Percentiles rank a stretch among this genome's conserved stretches.
phyloP scores from a whole-genome alignment of 92 coral and sea anemone species.

The Virgularia gustaviana region DNA sequence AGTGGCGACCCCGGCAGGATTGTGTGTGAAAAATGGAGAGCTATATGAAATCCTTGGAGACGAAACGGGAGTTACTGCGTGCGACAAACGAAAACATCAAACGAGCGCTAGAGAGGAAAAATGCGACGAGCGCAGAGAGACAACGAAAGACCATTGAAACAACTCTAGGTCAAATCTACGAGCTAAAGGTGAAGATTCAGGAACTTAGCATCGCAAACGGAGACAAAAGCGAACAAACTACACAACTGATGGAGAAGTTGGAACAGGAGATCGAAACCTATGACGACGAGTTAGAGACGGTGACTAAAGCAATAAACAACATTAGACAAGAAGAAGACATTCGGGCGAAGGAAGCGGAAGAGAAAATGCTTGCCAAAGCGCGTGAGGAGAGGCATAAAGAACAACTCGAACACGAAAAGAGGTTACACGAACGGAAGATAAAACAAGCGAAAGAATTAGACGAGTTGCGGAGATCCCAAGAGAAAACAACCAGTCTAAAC shows the following conservation, averaged over 20 bases:
- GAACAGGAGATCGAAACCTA: constrained; percentile 6
- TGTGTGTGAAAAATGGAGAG: not conserved
- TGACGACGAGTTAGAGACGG: not conserved
- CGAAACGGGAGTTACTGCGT: not conserved
- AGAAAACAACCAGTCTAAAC: not conserved
- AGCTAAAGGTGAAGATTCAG: constrained; percentile 33
- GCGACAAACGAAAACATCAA: not conserved
- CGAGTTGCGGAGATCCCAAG: not conserved
- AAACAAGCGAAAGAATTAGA: not conserved
- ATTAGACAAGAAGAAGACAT: constrained; percentile 16
- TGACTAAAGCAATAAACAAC: not conserved
- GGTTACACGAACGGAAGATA: not conserved
- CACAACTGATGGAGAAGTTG: not conserved
- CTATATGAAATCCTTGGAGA: not conserved
- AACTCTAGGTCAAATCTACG: constrained; percentile 11
- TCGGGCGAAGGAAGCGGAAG: constrained; percentile 13
- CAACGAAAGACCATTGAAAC: not conserved
- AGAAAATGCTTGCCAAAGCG: not conserved
- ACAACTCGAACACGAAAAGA: constrained; percentile 25
- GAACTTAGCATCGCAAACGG: not conserved
- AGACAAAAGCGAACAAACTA: not conserved
- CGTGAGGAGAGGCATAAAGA: constrained; percentile 19
- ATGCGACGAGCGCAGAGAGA: not conserved
- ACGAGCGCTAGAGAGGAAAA: not conserved
- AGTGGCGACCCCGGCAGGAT: not conserved